These are phyloP conservation scores for Chromoteleia sp. DNA, from an alignment of 2,888 invertebrate genomes.

Conservation along the genomic window DNA sequence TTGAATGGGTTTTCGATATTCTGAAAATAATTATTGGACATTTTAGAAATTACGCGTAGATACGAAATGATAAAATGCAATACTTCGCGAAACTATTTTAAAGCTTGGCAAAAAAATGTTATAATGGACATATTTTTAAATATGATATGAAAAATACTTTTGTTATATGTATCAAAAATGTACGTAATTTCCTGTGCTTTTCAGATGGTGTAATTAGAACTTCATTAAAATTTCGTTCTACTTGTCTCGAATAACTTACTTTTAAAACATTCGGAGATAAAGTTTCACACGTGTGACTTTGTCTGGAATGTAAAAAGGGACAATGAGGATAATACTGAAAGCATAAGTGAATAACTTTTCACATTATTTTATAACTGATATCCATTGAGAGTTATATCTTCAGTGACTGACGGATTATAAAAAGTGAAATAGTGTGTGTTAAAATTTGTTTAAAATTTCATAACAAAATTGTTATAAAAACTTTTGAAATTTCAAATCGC, in stretches of 20 bases:
- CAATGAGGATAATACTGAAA: background rate
- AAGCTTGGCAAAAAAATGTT: background rate
- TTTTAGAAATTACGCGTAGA: background rate
- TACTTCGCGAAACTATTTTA: background rate
- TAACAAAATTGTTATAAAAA: too few species aligned
- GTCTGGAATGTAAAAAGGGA: too few species aligned
- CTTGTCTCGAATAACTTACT: background rate
- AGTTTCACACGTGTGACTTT: background rate
- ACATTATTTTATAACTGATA: too few species aligned
- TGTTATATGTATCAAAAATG: background rate
- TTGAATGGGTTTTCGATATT: background rate
- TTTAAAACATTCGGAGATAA: slow-evolving; percentile 9
- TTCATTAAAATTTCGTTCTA: slow-evolving; percentile 4
- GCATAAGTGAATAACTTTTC: too few species aligned
- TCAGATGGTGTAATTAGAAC: background rate
- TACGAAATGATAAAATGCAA: background rate
- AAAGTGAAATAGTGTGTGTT: too few species aligned
- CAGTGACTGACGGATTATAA: too few species aligned
- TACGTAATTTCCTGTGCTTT: background rate
- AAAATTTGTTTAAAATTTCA: too few species aligned
- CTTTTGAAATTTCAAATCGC: too few species aligned
- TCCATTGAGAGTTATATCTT: too few species aligned
- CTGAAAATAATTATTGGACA: background rate
- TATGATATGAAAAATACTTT: background rate
- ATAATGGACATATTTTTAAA: background rate